These are phyloP conservation scores for Triplophysa siluroides DNA, from an alignment of 2,113 vertebrate genomes.

Conservation along the genomic window DNA sequence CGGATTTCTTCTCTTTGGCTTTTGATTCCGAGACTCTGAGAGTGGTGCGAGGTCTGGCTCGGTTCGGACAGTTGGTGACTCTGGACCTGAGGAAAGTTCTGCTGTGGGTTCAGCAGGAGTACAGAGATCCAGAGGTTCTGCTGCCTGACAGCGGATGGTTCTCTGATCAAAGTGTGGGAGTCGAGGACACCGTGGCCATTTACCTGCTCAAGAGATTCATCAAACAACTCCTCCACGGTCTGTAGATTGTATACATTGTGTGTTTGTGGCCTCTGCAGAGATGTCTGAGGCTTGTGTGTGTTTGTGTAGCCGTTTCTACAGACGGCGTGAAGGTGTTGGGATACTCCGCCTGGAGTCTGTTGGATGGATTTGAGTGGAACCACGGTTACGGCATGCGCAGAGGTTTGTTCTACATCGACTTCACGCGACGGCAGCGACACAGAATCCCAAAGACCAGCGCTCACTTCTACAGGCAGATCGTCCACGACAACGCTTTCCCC, in stretches of 20 bases:
- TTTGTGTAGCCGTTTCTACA: conserved; percentile 79
- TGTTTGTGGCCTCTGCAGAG: background rate
- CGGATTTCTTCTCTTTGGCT: conserved; percentile 94
- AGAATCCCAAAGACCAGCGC: conserved; percentile 88
- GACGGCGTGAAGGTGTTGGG: conserved; percentile 86
- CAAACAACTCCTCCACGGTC: conserved; percentile 89
- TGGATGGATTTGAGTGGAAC: conserved; percentile 96
- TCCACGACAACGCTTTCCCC: conserved; percentile 84
- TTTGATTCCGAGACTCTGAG: conserved; percentile 93
- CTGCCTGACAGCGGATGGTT: conserved; percentile 95
- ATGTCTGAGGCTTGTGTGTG: background rate
- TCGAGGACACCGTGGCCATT: conserved; percentile 87
- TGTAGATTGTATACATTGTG: conserved; percentile 52
- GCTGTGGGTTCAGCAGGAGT: conserved; percentile 90
- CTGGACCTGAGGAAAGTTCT: conserved; percentile 82
- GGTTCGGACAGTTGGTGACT: conserved; percentile 79
- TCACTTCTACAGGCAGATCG: conserved; percentile 83
- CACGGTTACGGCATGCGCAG: conserved; percentile 80
- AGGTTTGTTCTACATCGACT: conserved; percentile 90
- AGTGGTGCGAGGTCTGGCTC: conserved; percentile 68
- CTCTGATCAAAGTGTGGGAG: conserved; percentile 81
- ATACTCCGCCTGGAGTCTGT: conserved; percentile 90
- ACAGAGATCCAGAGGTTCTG: conserved; percentile 80
- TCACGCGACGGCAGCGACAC: conserved; percentile 74
- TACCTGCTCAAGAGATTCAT: conserved; percentile 93